Percentiles rank a stretch among this genome's conserved stretches.
Conservation (phyloP, 2,888 invertebrate genomes). For the Steinernema hermaphroditum region DNA sequence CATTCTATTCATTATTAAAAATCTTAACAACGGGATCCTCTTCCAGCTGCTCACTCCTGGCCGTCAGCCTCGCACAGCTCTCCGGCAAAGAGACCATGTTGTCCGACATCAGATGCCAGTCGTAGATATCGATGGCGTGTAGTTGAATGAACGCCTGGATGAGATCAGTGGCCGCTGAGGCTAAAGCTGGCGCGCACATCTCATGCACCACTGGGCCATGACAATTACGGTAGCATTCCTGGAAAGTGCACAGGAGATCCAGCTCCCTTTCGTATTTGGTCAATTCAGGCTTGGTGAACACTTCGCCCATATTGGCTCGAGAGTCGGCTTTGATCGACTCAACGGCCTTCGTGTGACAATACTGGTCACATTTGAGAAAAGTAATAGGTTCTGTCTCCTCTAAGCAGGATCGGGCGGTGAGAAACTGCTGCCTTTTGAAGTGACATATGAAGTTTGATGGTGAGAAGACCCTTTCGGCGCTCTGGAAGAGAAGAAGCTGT, state of each 20-base stretch:
- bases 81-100: constrained; percentile 41
- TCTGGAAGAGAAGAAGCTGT: too few relatives aligned
- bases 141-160: constrained; percentile 58
- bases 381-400: constrained; percentile 64
- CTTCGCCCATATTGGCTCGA: constrained; percentile 38
- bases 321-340: constrained; percentile 20
- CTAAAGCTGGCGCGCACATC: constrained; percentile 51
- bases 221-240: constrained; percentile 58
- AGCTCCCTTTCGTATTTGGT: constrained; percentile 58
- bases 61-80: constrained; percentile 47
- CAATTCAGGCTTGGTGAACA: constrained; percentile 52
- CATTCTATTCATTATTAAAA: constrained; percentile 36
- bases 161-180: constrained; percentile 50
- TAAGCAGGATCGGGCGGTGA: constrained; percentile 50
- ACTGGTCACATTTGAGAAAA: constrained; percentile 63
- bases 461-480: constrained; percentile 62
- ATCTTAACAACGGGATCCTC: constrained; percentile 44
- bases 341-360: constrained; percentile 51
- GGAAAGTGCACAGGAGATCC: constrained; percentile 57
- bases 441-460: constrained; percentile 64
- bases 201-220: constrained; percentile 47
- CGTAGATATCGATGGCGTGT: constrained; percentile 56
- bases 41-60: constrained; percentile 26
- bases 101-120: constrained; percentile 60
- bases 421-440: constrained; percentile 56